Base-by-base conservation (phyloP, 2,797 vertebrate genomes). In the Cynodonichthys magdalenae region DNA sequence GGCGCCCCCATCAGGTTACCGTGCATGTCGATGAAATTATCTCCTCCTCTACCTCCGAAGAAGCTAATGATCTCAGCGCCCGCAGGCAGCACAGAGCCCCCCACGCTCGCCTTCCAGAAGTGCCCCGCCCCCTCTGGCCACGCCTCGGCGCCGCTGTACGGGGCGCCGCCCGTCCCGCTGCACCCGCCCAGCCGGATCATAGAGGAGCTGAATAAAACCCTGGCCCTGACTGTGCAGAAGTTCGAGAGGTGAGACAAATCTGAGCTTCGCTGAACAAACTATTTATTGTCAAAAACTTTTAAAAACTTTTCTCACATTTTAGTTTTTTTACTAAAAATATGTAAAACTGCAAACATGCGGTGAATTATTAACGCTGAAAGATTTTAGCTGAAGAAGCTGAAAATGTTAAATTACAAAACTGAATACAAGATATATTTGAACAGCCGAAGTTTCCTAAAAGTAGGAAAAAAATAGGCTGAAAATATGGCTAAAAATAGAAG, bases 1-100 rank as follows among this genome's bases (percentile, higher is more conserved):
- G 94, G 95, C 0, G 93, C 90, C 86, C 94, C 95, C 47, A 92
- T 96, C 91, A 97, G 96, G 94, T 85, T 97, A 92, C 95, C 96
- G 82, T 96, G 96, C 87, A 94, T 96, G 93, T 92, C 87, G 0
- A 90, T 92, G 80, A 97, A 96, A 92, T 87, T 98, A 66, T 99
- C 97, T 62, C 97, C 97, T 90, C 96, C 96, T 86, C 96, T 99
- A 93, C 96, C 97, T 94, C 96, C 96, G 91, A 99, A 99, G 94
- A 99, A 98, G 96, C 95, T 98, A 91, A 91, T 99, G 95, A 97
- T 99, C 83, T 96, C 96, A 83, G 92, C 96, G 85, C 95, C 96
- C 44, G 90, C 95, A 27, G 95, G 94, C 82, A 93, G 93, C 73
- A 86, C 92, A 85, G 97, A 99, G 87, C 93, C 95, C 63, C 84